Evolutionary conservation across 2,888 invertebrate species (phyloP).

Genomic region (Plemyria rubiginata): DNA sequence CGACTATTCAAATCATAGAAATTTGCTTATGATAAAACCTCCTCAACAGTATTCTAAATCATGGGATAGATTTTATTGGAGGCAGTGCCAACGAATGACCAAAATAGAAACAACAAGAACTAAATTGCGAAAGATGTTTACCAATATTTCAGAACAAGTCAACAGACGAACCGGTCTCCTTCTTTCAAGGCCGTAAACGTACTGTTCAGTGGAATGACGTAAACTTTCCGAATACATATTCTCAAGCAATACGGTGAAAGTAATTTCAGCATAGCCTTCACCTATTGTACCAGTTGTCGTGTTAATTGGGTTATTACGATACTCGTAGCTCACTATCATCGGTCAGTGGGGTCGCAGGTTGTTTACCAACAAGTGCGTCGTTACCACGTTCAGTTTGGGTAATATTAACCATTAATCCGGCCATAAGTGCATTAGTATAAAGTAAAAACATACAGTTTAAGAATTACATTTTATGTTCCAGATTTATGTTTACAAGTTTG

Average conservation of each 20-base stretch:
- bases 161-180: conserved; percentile 8
- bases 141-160: background rate
- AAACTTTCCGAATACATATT: conserved; percentile 28
- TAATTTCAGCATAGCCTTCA: conserved; percentile 72
- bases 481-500: too few species aligned
- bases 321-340: conserved; percentile 47
- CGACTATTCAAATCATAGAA: background rate
- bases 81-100: too few species aligned
- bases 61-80: too few species aligned
- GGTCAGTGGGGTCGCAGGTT: conserved; percentile 26
- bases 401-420: background rate
- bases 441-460: too few species aligned
- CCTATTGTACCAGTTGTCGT: conserved; percentile 56
- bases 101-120: background rate
- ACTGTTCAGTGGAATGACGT: conserved; percentile 18
- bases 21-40: too few species aligned
- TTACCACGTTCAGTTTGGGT: conserved; percentile 12
- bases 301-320: conserved; percentile 48
- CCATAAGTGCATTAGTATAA: too few species aligned
- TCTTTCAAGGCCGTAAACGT: conserved; percentile 24
- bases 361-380: conserved; percentile 36
- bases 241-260: conserved; percentile 65
- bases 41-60: too few species aligned
- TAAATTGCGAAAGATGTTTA: background rate
- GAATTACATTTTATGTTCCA: too few species aligned